Evolutionary conservation across 2,888 invertebrate species (phyloP), one percentile per base, ranked within the genome.

Genomic region (Platerodrilus igneus): DNA sequence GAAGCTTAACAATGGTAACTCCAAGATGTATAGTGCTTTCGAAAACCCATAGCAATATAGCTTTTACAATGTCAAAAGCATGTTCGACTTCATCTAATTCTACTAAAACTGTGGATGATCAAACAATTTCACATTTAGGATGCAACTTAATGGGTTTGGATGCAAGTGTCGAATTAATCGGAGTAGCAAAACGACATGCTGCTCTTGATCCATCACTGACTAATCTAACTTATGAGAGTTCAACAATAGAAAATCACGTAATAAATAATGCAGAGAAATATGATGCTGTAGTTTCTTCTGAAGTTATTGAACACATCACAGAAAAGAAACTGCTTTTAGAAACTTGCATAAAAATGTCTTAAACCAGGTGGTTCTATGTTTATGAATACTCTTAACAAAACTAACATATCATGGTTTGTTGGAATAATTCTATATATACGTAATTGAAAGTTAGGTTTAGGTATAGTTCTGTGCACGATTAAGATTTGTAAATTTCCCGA

Each of bases 261-360:
- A 19, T 61, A 14, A 51, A 67, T 1, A 64, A 73, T 52, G 37
- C 50, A 2, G 71, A 74, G 32, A 57, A 62, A 21, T 94, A 85
- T 64, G 92, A 95, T 70, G 89, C 79, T 0, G 79, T 95, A 1
- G 77, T 94, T 0, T 79, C 86, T 0, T 93, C 93, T 0, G 95
- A 95, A 72, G 84, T 94, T 0, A 70, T 94, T 42, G 95, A 95
- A 64, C 95, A 95, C 69, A 84, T 94, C 0, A 70, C 75, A 1
- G 77, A 90, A 56, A 78, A 84, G 50, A 74, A 78, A 11, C 53
- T 73, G 1, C 88, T 94, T 62, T 59, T 94, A 0, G 69, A 76
- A 33, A 68, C 76, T 3, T 86, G 86, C 59, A 69, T 80, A 3
- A 68, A n/a, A 75, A 10, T 66, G 58, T 47, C 55, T 68, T 11